These are phyloP conservation scores for Mastacembelus armatus DNA, from an alignment of 2,797 vertebrate genomes.

Conservation along the genomic window DNA sequence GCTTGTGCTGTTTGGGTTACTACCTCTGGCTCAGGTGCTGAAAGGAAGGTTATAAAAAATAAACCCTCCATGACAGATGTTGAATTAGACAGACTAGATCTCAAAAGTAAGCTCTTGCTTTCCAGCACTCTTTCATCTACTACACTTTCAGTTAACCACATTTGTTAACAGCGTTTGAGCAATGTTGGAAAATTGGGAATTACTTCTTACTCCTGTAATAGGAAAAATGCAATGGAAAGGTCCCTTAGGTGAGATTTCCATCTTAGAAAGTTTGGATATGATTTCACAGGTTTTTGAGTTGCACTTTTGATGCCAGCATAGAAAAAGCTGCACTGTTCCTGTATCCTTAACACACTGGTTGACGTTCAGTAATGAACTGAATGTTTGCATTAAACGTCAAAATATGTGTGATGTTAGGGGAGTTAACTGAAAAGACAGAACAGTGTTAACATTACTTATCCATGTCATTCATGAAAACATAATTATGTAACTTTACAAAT, in stretches of 20 bases:
- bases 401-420: no score
- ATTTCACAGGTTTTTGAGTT: constrained; percentile 41
- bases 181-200: constrained; percentile 46
- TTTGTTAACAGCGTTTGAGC: constrained; percentile 23
- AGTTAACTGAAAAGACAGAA: no score
- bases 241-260: constrained; percentile 45
- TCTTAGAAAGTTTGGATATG: constrained; percentile 47
- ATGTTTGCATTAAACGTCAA: no score
- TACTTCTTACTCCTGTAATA: constrained; percentile 44
- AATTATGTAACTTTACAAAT: no score
- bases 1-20: constrained; percentile 27
- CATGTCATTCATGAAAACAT: no score
- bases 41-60: constrained; percentile 40
- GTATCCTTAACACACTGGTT: no score
- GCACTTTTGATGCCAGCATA: constrained; percentile 28
- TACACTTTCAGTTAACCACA: constrained; percentile 31
- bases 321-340: no score
- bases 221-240: constrained; percentile 42
- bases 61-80: constrained; percentile 42
- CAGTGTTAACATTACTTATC: no score
- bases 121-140: constrained; percentile 35
- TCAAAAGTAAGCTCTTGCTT: constrained; percentile 18
- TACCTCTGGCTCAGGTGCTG: constrained; percentile 14
- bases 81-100: constrained; percentile 43
- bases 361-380: no score